Evolutionary conservation across 1,140 invertebrate species (phyloP).

Genomic region (Bombus haemorrhoidalis): DNA sequence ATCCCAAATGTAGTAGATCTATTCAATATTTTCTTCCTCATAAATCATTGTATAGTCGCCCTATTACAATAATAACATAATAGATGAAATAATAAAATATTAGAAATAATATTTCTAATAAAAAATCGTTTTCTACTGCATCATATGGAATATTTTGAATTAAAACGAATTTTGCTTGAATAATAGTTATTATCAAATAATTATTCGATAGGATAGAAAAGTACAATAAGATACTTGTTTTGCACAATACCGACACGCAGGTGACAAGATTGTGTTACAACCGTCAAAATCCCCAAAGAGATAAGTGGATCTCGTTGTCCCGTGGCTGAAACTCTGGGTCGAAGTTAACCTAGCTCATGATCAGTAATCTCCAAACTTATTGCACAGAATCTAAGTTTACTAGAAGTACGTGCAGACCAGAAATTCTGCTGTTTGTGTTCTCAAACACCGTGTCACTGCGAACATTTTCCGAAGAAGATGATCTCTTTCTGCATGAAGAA

Average conservation of each 20-base stretch:
- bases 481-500: no score
- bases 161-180: neutral
- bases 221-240: conserved; percentile 3
- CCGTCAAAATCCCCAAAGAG: conserved; percentile 7
- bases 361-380: conserved; percentile 3
- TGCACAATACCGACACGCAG: neutral
- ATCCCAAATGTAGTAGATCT: neutral
- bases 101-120: no score
- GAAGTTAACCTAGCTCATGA: neutral
- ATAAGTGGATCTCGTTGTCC: neutral
- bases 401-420: neutral
- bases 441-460: neutral
- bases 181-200: neutral
- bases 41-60: no score
- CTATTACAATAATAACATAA: no score
- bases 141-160: no score
- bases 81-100: no score
- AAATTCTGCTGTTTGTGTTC: neutral
- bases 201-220: neutral
- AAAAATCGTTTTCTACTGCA: no score
- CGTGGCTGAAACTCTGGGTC: conserved; percentile 1
- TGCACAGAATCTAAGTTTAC: neutral
- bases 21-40: neutral
- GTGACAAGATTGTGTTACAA: neutral
- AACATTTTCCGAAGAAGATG: neutral